Conservation (phyloP, 2,113 vertebrate genomes). For the Megaceryle maxima region DNA sequence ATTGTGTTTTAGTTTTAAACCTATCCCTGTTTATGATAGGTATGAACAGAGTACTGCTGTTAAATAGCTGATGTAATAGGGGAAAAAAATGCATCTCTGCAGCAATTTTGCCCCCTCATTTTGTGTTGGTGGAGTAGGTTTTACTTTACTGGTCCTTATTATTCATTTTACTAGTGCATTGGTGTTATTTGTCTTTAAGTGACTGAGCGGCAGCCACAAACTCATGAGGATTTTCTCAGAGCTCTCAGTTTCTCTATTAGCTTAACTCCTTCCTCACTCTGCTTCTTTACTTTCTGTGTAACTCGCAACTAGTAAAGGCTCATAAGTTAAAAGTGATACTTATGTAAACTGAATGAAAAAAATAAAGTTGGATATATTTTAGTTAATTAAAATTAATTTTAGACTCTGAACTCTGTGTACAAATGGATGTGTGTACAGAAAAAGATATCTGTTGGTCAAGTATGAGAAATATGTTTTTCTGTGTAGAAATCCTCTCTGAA, state of each 20-base stretch:
- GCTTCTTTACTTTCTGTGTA: neutral
- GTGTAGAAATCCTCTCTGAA: neutral
- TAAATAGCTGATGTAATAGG: neutral
- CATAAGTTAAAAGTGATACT: neutral
- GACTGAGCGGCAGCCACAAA: neutral
- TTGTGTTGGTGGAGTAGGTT: neutral
- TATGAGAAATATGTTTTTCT: neutral
- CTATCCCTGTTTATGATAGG: neutral
- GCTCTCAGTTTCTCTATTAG: neutral
- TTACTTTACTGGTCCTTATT: neutral
- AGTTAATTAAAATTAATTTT: neutral
- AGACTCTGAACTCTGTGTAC: neutral
- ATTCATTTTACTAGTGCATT: neutral
- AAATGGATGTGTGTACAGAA: fast-evolving
- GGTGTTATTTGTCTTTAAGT: neutral
- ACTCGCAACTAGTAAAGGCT: neutral
- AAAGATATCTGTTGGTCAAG: neutral
- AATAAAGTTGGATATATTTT: neutral
- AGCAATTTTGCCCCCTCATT: neutral
- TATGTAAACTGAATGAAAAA: neutral
- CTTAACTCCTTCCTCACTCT: neutral
- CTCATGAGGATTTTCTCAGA: neutral
- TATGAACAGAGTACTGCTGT: neutral
- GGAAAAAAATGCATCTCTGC: neutral
- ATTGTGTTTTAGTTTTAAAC: neutral